Base-by-base conservation (phyloP, 2,888 invertebrate genomes). In the Matsumyia berberina region DNA sequence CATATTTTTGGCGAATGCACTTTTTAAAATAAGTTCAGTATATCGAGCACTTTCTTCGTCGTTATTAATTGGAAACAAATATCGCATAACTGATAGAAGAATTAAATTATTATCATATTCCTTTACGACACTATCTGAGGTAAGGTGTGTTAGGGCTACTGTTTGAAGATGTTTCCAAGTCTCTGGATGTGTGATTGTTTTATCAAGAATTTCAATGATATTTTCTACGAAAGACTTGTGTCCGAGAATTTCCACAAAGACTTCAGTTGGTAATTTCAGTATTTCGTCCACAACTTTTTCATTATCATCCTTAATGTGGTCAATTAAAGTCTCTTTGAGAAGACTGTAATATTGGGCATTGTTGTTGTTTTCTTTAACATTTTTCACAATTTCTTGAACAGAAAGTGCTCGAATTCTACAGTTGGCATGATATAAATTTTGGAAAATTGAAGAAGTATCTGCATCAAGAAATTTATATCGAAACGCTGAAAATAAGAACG, bases 391-490 rank as follows among this genome's bases (percentile, higher is more conserved):
- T 86, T 94, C 94, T 86, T 94, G 92, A 0, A 97, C 92, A 0
- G 96, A 96, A 88, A 94, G 92, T 1, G 94, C 91, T 86, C 97
- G 93, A 66, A 96, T 92, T 55, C 93, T 91, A 0, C 94, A 90
- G 88, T 94, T 95, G 0, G 94, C 92, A 90, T 97, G 96, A 88
- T 96, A 95, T 0, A 97, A 91, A 86, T 95, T 95, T 89, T 95
- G 94, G 87, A 95, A 94, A 0, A 95, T 92, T 66, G 93, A 92
- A 39, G 92, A 92, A 0, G 92, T 92, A 57, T 93, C 93, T 9
- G 93, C 90, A 80, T 93, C 93, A 0, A 92, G 92, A 0, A 93
- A 92, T 46, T 93, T 93, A 0, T 94, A 93, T 80, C 94, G 93
- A 83, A 93, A 94, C 12, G 93, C 93, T 87, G 79, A 31, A 87